A percentile compares a stretch with the other conserved stretches of the same genome.
phyloP scores from a whole-genome alignment of 2,113 vertebrate genomes.

The Girardinichthys multiradiatus region DNA sequence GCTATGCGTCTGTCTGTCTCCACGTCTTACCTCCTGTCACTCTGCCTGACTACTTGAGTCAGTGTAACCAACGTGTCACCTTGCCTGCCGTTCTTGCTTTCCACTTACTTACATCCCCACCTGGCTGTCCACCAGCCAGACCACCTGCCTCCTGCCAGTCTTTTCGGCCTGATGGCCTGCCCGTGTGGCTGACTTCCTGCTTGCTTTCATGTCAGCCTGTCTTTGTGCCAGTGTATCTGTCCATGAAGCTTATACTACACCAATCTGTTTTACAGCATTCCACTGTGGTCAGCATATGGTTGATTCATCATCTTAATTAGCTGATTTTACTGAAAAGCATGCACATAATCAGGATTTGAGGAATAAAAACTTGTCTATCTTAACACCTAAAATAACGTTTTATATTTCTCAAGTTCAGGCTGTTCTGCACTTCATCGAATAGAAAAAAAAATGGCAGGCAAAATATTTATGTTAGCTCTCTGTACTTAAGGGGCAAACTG shows the following conservation, averaged over 20 bases:
- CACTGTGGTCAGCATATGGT: neutral
- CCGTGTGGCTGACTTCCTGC: constrained; percentile 32
- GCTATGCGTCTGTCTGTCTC: constrained; percentile 36
- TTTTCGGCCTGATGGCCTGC: constrained; percentile 41
- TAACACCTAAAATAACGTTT: too few species aligned
- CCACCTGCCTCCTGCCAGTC: constrained; percentile 47
- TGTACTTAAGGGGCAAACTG: neutral
- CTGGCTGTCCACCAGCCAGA: constrained; percentile 41
- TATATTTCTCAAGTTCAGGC: too few species aligned
- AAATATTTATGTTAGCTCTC: constrained; percentile 13
- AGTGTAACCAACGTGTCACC: constrained; percentile 36
- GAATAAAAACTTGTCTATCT: neutral
- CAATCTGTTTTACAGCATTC: constrained; percentile 24
- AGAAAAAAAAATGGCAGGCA: neutral
- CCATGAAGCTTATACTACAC: constrained; percentile 21
- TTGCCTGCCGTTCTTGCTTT: constrained; percentile 45
- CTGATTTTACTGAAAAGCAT: neutral
- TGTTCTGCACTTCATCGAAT: neutral
- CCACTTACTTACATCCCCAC: constrained; percentile 56
- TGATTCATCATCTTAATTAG: neutral
- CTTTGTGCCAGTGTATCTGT: neutral
- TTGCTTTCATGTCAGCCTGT: constrained; percentile 41
- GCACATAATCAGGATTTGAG: neutral
- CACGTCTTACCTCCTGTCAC: constrained; percentile 39
- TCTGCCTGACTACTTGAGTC: constrained; percentile 49